Conservation (phyloP, 92 coral and sea anemone species). For the Chrysogorgia sp. region DNA sequence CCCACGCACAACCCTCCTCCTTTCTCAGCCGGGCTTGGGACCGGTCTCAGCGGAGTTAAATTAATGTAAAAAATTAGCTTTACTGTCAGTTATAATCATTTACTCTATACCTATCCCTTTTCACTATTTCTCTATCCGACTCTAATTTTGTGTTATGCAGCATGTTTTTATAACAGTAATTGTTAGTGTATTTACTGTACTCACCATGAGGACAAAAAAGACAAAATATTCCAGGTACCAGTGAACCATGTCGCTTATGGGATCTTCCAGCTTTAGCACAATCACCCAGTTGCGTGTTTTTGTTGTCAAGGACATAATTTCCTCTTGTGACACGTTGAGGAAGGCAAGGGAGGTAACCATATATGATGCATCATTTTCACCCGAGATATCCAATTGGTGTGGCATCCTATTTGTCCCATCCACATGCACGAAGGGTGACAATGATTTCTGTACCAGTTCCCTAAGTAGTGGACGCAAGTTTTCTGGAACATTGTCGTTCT, state of each 20-base stretch:
- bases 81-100: too few relatives aligned
- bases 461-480: conserved; percentile 1
- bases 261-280: conserved; percentile 11
- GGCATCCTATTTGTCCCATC: conserved; percentile 6
- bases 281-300: conserved; percentile 8
- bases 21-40: too few relatives aligned
- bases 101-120: too few relatives aligned
- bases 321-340: conserved; percentile 18
- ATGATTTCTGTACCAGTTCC: conserved; percentile 1
- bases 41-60: background rate
- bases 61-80: background rate
- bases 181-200: too few relatives aligned
- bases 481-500: conserved; percentile 4
- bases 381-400: background rate
- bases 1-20: too few relatives aligned
- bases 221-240: conserved; percentile 31
- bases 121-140: too few relatives aligned
- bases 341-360: conserved; percentile 30
- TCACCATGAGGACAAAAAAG: conserved; percentile 16
- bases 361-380: background rate
- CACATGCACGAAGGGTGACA: background rate
- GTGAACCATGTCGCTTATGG: conserved; percentile 19
- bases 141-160: too few relatives aligned
- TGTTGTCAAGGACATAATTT: conserved; percentile 37
- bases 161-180: too few relatives aligned